Percentiles rank a stretch among this genome's conserved stretches.
phyloP scores from a whole-genome alignment of 2,888 invertebrate genomes.

The Sinohyriopsis cumingii region DNA sequence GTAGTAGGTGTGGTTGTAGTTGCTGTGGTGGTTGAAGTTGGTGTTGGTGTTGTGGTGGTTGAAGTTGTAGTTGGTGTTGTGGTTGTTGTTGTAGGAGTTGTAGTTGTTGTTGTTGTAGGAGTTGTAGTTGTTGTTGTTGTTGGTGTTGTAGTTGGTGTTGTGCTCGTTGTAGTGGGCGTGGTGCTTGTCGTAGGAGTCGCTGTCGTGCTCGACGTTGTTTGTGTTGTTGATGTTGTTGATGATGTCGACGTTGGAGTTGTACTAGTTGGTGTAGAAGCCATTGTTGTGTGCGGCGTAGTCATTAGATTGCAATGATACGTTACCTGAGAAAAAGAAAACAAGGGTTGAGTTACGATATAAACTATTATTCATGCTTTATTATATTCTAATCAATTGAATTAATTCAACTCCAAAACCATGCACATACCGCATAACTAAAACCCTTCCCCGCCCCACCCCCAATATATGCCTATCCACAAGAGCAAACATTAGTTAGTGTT shows the following conservation, averaged over 20 bases:
- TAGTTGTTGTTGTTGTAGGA: slow-evolving; percentile 6
- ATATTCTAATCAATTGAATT: too few relatives aligned
- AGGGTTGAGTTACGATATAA: not conserved
- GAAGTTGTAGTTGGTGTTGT: slow-evolving; percentile 16
- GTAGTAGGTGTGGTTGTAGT: slow-evolving; percentile 18
- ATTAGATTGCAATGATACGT: slow-evolving; percentile 25
- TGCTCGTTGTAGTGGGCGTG: not conserved
- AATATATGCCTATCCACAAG: too few relatives aligned
- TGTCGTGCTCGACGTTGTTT: slow-evolving; percentile 6
- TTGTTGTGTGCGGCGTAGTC: slow-evolving; percentile 14
- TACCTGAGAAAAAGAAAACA: slow-evolving; percentile 15
- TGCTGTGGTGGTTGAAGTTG: slow-evolving; percentile 19
- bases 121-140: slow-evolving; percentile 3
- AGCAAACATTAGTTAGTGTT: too few relatives aligned
- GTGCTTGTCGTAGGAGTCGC: slow-evolving; percentile 5
- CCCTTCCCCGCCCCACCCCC: too few relatives aligned
- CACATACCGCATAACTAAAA: too few relatives aligned
- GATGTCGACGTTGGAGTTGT: slow-evolving; percentile 8
- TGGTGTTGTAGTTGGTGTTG: not conserved
- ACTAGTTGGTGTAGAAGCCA: slow-evolving; percentile 9
- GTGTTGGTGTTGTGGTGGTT: slow-evolving; percentile 20
- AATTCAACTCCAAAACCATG: too few relatives aligned
- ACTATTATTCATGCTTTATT: too few relatives aligned
- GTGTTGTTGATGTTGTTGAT: not conserved
- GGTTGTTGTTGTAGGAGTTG: slow-evolving; percentile 12